Percentiles rank a stretch among this genome's conserved stretches.
These are phyloP conservation scores for Brachionus rubens DNA, from an alignment of 1,140 invertebrate species.

Conservation along the genomic window DNA sequence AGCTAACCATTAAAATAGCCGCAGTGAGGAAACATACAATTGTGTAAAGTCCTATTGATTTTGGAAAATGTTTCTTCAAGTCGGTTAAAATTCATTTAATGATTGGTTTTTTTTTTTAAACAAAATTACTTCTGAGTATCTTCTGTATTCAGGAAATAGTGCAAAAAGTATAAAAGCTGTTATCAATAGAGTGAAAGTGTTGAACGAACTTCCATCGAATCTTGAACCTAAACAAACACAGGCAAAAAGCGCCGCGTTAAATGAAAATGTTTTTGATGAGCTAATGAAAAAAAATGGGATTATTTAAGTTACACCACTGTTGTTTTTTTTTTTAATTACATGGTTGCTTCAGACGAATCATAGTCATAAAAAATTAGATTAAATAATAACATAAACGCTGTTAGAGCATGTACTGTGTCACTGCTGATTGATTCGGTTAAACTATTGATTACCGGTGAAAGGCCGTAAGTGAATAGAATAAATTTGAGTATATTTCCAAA, in stretches of 20 bases:
- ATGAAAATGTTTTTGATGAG: slow-evolving; percentile 69
- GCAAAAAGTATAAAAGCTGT: slow-evolving; percentile 82
- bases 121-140: slow-evolving; percentile 61
- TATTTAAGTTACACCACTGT: no score
- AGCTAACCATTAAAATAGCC: slow-evolving; percentile 48
- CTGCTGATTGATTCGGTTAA: slow-evolving; percentile 91
- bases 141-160: slow-evolving; percentile 75
- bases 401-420: slow-evolving; percentile 87
- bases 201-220: slow-evolving; percentile 70
- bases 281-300: slow-evolving; percentile 64
- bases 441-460: slow-evolving; percentile 86
- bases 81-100: neutral
- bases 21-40: slow-evolving; percentile 51
- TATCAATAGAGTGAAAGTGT: slow-evolving; percentile 81
- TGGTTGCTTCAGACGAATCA: slow-evolving; percentile 70
- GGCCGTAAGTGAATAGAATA: slow-evolving; percentile 74
- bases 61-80: neutral
- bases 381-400: slow-evolving; percentile 77
- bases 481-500: slow-evolving; percentile 66
- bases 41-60: slow-evolving; percentile 23
- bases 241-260: slow-evolving; percentile 86
- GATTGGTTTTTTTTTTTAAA: neutral
- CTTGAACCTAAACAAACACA: slow-evolving; percentile 89
- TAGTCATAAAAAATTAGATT: slow-evolving; percentile 88
- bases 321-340: slow-evolving; percentile 55